phyloP scores from a whole-genome alignment of 35 echinoderm and acorn worm genomes.

The Hemicentrotus pulcherrimus region DNA sequence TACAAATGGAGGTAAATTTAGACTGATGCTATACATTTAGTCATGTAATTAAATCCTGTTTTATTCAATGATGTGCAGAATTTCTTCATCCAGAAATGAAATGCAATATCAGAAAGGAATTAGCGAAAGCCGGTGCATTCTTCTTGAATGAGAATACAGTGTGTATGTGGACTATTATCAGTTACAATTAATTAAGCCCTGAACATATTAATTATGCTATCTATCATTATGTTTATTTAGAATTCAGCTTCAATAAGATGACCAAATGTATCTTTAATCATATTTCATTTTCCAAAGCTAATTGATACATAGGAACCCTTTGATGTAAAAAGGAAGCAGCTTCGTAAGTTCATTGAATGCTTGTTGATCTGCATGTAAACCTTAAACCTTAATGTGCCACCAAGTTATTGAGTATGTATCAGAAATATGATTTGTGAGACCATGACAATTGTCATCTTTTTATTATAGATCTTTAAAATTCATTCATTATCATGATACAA shows the following conservation, averaged over 20 bases:
- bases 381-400: too few relatives aligned
- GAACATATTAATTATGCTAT: not conserved
- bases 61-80: not conserved
- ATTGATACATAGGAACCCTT: too few relatives aligned
- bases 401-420: too few relatives aligned
- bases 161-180: not conserved
- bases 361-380: too few relatives aligned
- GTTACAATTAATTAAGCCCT: not conserved
- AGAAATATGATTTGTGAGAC: too few relatives aligned
- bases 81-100: not conserved
- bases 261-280: not conserved
- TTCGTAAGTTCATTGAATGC: too few relatives aligned
- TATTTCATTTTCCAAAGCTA: too few relatives aligned
- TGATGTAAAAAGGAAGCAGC: too few relatives aligned
- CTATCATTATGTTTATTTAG: not conserved
- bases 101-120: not conserved
- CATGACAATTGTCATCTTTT: too few relatives aligned
- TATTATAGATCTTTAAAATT: too few relatives aligned
- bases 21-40: not conserved
- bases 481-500: too few relatives aligned
- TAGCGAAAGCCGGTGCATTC: not conserved
- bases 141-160: not conserved
- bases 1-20: constrained; percentile 2
- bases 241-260: not conserved
- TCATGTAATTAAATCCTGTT: not conserved